A percentile compares a stretch with the other conserved stretches of the same genome.
phyloP scores from a whole-genome alignment of 1,140 invertebrate species.

The Bombus waltoni region DNA sequence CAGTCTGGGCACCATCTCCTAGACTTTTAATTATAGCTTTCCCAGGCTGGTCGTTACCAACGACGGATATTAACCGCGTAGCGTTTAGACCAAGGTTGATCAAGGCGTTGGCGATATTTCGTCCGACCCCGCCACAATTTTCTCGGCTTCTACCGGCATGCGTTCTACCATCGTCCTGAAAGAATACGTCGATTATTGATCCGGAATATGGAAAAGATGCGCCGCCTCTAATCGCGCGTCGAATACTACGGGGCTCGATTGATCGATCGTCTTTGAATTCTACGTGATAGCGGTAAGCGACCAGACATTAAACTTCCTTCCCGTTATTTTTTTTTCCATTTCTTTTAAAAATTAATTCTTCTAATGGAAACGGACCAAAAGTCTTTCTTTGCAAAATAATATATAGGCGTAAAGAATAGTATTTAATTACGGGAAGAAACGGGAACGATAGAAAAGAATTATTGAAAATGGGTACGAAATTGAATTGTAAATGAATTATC shows the following conservation, averaged over 20 bases:
- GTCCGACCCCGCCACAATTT: constrained; percentile 92
- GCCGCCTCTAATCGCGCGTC: constrained; percentile 42
- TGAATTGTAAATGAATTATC: neutral
- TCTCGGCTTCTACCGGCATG: constrained; percentile 86
- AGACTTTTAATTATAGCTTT: constrained; percentile 83
- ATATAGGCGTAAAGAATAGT: neutral
- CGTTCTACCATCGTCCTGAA: constrained; percentile 91
- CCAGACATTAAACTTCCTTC: neutral
- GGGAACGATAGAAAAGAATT: neutral
- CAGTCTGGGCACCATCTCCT: constrained; percentile 72
- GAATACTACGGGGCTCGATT: constrained; percentile 13
- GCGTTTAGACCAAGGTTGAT: constrained; percentile 86
- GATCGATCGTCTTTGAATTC: constrained; percentile 38
- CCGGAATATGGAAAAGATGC: constrained; percentile 51
- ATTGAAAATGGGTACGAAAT: neutral
- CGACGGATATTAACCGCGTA: constrained; percentile 89
- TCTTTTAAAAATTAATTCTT: neutral
- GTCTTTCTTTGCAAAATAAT: neutral
- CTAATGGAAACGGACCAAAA: neutral
- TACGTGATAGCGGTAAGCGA: constrained; percentile 11
- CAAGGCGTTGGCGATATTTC: constrained; percentile 95
- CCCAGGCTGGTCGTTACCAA: constrained; percentile 88
- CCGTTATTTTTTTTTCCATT: neutral
- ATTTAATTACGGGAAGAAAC: neutral
- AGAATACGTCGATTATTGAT: constrained; percentile 63